Base-by-base conservation (phyloP, 1,140 invertebrate genomes). In the Sminthurides bifidus region DNA sequence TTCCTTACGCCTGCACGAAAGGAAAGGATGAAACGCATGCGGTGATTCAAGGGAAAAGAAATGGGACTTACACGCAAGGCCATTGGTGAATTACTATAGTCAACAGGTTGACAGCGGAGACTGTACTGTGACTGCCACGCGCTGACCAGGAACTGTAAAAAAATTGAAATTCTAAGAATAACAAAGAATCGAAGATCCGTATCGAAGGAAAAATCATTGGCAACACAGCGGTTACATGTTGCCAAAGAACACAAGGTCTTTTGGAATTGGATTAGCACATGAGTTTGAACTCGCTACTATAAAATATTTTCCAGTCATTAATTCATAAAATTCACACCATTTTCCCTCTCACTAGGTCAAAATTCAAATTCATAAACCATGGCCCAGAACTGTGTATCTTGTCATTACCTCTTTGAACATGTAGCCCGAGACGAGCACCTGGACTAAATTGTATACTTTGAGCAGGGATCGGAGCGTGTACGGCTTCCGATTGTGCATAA, bases 51-150 rank as follows among this genome's bases (percentile, higher is more conserved):
- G 23, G 24, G 14, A 27, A 17, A 14, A 31, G 31, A 43, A 23
- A 33, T n/a, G 23, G 14, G 6, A 69, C 69, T 70, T 75, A 87
- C 84, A 68, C 83, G 75, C 46, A 87, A 74, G 40, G 84, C 84
- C 68, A 83, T 75, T 15, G 82, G 81, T 2, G 81, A 71, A 30
- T 74, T 70, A 0, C 82, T 82, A 67, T 79, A 84, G 66, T 87
- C 83, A 1, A 92, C 85, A 0, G 84, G 80, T 69, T 92, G 82
- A 70, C 89, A 92, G 66, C 79, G 79, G 77, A 86, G 88, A 72
- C 81, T 89, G 69, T 87, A 86, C 56, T 77, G 77, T 35, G 67
- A 75, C 59, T 79, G 69, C 74, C 75, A 78, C 2, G 74, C 80
- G 40, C 68, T 80, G 65, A 78, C 79, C 41, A 78, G 72, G 46